phyloP scores from a whole-genome alignment of 2,797 vertebrate species.

The Oreochromis grahami region DNA sequence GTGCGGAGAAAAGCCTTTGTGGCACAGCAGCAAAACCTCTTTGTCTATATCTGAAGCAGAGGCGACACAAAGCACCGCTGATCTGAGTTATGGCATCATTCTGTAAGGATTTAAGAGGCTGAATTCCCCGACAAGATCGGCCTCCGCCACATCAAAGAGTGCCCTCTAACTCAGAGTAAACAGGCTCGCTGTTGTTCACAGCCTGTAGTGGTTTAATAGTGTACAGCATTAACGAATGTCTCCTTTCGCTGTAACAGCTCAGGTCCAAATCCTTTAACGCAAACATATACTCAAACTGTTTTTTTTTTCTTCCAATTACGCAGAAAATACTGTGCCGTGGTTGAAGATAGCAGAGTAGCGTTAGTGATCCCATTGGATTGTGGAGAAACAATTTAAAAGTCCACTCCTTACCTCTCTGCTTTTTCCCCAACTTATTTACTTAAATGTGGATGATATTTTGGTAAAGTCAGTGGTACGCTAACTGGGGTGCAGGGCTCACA shows the following conservation, averaged over 20 bases:
- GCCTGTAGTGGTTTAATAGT: not conserved
- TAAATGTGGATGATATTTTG: not conserved
- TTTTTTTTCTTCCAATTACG: not conserved
- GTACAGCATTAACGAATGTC: not conserved
- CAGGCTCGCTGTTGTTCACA: constrained; percentile 17
- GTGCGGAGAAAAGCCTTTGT: constrained; percentile 41
- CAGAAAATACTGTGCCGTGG: not conserved
- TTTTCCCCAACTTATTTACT: not conserved
- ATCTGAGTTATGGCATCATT: constrained; percentile 34
- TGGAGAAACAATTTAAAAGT: not conserved
- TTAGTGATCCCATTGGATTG: not conserved
- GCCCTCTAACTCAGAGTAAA: constrained; percentile 15
- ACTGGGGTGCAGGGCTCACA: not conserved
- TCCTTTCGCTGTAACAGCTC: not conserved
- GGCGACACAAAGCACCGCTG: constrained; percentile 20
- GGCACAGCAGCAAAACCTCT: constrained; percentile 10
- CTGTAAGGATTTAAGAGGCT: constrained; percentile 48
- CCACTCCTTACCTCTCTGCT: not conserved
- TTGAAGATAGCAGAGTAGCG: not conserved
- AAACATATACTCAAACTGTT: not conserved
- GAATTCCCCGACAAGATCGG: constrained; percentile 29
- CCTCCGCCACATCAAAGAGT: constrained; percentile 47
- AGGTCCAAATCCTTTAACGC: not conserved
- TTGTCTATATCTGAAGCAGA: constrained; percentile 36
- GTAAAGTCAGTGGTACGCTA: not conserved